These are phyloP conservation scores for Nesoenas mayeri DNA, from an alignment of 2,113 vertebrate genomes.

Conservation along the genomic window DNA sequence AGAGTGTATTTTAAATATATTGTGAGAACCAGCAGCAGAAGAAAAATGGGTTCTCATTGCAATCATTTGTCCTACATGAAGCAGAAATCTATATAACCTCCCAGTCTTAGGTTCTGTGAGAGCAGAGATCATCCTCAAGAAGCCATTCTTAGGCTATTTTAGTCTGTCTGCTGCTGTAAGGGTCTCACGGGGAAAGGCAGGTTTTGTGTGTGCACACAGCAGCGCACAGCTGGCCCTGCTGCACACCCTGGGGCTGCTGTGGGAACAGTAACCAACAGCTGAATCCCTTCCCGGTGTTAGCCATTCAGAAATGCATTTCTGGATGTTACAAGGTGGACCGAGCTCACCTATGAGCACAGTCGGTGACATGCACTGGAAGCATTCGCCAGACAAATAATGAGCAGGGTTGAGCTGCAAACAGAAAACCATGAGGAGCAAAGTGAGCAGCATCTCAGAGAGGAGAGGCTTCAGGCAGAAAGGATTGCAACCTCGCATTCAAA, in stretches of 20 bases:
- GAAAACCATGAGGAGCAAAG: background rate
- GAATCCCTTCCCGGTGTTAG: background rate
- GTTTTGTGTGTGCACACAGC: background rate
- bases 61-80: background rate
- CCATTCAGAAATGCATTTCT: background rate
- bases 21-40: background rate
- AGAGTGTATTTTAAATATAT: constrained; percentile 1
- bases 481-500: background rate
- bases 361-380: background rate
- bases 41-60: background rate
- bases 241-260: background rate
- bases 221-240: background rate
- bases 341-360: background rate
- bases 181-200: background rate
- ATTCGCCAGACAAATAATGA: background rate
- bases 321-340: background rate
- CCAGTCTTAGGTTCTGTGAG: background rate
- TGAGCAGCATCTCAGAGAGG: background rate
- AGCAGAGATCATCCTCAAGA: background rate
- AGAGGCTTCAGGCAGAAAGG: background rate
- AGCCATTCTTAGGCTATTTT: background rate
- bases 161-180: background rate
- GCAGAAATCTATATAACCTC: background rate
- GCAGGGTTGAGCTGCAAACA: background rate
- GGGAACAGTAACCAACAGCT: background rate